Percentiles rank a stretch among this genome's conserved stretches.
Conservation (phyloP, 2,113 vertebrate genomes). For the Dolichotis patagonum region DNA sequence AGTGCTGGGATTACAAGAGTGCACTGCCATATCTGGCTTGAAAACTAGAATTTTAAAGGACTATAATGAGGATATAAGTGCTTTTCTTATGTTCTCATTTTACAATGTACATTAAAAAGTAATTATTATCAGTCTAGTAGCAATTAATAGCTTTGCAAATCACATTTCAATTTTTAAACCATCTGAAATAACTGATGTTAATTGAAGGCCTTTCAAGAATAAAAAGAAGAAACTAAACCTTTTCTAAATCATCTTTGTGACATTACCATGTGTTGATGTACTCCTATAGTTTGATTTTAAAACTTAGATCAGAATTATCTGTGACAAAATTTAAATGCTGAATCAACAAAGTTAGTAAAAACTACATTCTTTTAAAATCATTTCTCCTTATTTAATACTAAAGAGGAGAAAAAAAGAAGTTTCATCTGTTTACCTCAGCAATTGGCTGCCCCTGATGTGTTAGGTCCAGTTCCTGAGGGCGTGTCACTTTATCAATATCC, state of each 20-base stretch:
- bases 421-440: conserved; percentile 91
- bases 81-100: conserved; percentile 16
- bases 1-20: background rate
- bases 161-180: conserved; percentile 54
- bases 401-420: background rate
- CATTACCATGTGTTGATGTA: background rate
- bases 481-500: conserved; percentile 94
- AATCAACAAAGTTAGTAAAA: conserved; percentile 4
- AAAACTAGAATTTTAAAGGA: background rate
- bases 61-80: background rate
- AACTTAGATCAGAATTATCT: conserved; percentile 34
- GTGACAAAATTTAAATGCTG: conserved; percentile 55
- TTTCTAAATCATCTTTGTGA: conserved; percentile 34
- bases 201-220: conserved; percentile 54
- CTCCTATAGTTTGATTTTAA: conserved; percentile 31
- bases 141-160: conserved; percentile 19
- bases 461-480: conserved; percentile 90
- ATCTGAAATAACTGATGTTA: conserved; percentile 44
- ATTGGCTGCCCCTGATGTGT: conserved; percentile 89
- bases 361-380: background rate
- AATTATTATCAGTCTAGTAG: background rate
- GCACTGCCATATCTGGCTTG: background rate
- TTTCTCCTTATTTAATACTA: conserved; percentile 8
- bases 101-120: conserved; percentile 34
- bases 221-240: conserved; percentile 37